Evolutionary conservation across 2,888 invertebrate species (phyloP), one percentile per base, ranked within the genome.

Genomic region (Polyommatus icarus): DNA sequence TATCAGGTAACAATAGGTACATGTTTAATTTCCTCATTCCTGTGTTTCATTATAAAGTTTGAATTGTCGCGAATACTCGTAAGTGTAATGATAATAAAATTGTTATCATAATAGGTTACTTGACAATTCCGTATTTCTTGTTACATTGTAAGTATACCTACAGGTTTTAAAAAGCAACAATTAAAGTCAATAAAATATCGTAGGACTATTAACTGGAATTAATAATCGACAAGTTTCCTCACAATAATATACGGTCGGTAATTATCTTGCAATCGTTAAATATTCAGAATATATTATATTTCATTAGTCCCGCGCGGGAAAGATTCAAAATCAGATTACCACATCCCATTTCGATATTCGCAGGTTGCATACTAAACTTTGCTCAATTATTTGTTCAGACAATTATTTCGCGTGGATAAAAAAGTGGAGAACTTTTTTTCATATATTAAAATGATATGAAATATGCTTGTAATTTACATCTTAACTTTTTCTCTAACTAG

Each of bases 231-330:
- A 32, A 67, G 29, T 67, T 32, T 29, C 67, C 12, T 29, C 67
- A 67, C 29, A 67, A 67, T 67, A 67, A 67, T 29, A 67, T 67
- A 29, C 29, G 67, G 15, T 29, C 61, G 24, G 24, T 29, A 67
- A 67, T 67, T 67, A 67, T 67, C 5, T 15, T 67, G 67, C 67
- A 67, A 67, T 67, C 29, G 67, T 67, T 67, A 67, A 67, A 67
- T 67, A 67, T 67, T 67, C 67, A 15, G 67, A 67, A 67, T 67
- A 67, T 29, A 67, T 67, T 67, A 61, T 61, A 61, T 61, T 24
- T 67, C 67, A 67, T 18, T 67, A 67, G 15, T 10, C 24, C 24
- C 61, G 2, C 10, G 10, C 7, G 24, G 8, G 0, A 24, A 24
- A 10, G 61, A 61, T 20, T 24, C 61, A 61, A 61, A 61, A 61